Base-by-base conservation (phyloP, 2,797 vertebrate genomes). In the Heterohyrax brucei region DNA sequence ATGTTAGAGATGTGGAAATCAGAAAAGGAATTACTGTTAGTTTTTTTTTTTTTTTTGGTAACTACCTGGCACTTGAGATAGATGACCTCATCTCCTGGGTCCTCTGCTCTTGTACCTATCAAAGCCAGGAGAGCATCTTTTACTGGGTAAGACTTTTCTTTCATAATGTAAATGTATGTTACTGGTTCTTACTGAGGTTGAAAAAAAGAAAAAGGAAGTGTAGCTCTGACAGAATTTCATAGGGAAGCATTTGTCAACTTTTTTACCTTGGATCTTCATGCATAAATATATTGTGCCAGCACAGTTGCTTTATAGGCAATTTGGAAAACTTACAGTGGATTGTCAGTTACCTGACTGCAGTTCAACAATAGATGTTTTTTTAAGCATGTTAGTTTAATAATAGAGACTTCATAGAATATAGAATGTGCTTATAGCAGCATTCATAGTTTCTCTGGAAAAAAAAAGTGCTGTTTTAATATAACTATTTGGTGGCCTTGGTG, bases 1-100 rank as follows among this genome's bases (percentile, higher is more conserved):
- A 97, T 97, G 95, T 97, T 97, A 96, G 72, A 89, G 73, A 87
- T 56, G 33, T 4, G 77, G 82, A 96, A 96, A 96, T 98, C 94
- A 94, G 92, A 89, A 92, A 94, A 79, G 95, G 75, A 89, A 87
- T 97, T 97, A 87, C 68, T 95, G 33, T 70, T 86, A 92, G 68
- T 62, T 88, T 95, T 86, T 95, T 39, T 39, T 39, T 39, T 39
- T 39, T 39, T 97, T 93, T 96, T 85, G 73, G 68, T 88, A 95
- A 95, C 87, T 91, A 70, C 76, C 80, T 96, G 86, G 46, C 56
- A 87, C 13, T 13, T 92, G 96, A 87, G n/a, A 72, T 0, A 0
- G 8, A 44, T 92, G 5, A 2, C 0, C 84, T 93, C 53, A 81
- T 93, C 87, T 93, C 83, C 44, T 91, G 66, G n/a, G 46, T 8